Conservation (phyloP, 1,140 invertebrate species). For the Phenacoccus solenopsis region DNA sequence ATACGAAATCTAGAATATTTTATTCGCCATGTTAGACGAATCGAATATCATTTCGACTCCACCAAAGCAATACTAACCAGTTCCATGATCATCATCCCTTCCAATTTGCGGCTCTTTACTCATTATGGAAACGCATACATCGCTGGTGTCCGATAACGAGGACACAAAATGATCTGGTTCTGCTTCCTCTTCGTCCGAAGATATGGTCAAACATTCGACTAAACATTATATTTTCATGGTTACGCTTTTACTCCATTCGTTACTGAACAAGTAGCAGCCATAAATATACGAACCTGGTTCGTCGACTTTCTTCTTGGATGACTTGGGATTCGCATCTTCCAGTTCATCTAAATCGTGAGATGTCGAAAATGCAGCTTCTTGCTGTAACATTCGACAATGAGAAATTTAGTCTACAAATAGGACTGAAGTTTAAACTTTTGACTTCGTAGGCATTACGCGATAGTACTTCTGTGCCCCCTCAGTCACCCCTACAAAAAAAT, state of each 20-base stretch:
- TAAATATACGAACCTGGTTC: constrained; percentile 23
- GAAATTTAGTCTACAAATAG: not conserved
- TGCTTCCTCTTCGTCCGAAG: constrained; percentile 25
- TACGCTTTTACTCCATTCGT: too few relatives aligned
- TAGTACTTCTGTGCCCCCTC: not conserved
- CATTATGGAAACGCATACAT: constrained; percentile 24
- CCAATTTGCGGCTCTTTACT: constrained; percentile 33
- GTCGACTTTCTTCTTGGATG: constrained; percentile 22
- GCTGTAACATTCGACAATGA: not conserved
- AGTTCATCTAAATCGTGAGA: not conserved
- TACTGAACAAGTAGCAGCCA: not conserved
- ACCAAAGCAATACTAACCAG: too few relatives aligned
- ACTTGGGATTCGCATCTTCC: too few relatives aligned
- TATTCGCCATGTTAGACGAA: too few relatives aligned
- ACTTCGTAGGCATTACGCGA: not conserved
- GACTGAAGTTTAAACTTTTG: not conserved
- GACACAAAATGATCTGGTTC: not conserved
- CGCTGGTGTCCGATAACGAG: not conserved
- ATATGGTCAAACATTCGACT: constrained; percentile 23
- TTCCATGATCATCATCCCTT: constrained; percentile 49
- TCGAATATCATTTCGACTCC: too few relatives aligned
- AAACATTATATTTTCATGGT: not conserved
- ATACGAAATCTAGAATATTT: too few relatives aligned
- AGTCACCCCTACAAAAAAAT: not conserved
- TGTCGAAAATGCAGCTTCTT: not conserved